Evolutionary conservation across 2,888 invertebrate species (phyloP).

Genomic region (Plagiodera versicolora): DNA sequence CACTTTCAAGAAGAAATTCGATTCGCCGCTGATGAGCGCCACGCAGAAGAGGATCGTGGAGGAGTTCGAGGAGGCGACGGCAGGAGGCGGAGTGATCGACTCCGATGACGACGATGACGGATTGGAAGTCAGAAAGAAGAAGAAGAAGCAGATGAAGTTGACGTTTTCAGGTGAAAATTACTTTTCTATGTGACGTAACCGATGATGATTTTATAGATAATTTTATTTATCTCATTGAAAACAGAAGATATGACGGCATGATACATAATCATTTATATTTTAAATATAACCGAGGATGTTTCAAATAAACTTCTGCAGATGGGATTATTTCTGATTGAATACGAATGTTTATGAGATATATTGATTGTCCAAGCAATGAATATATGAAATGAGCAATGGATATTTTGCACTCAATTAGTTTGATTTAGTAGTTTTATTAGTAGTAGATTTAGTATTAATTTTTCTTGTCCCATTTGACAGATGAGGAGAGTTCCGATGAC

Average conservation of each 20-base stretch:
- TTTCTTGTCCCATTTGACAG: background rate
- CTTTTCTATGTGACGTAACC: too few species aligned
- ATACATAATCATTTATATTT: too few species aligned
- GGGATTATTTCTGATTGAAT: too few species aligned
- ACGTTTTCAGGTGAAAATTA: slow-evolving; percentile 56
- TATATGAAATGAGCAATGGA: too few species aligned
- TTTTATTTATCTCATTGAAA: too few species aligned
- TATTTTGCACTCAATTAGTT: background rate
- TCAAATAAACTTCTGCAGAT: too few species aligned
- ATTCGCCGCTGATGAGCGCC: slow-evolving; percentile 35
- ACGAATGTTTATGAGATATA: too few species aligned
- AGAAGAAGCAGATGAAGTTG: slow-evolving; percentile 51
- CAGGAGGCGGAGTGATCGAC: slow-evolving; percentile 41
- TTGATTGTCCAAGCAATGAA: too few species aligned
- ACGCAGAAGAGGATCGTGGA: slow-evolving; percentile 22
- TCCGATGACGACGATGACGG: slow-evolving; percentile 42
- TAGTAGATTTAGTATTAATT: background rate
- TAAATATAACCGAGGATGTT: too few species aligned
- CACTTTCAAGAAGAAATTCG: slow-evolving; percentile 46
- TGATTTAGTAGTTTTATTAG: slow-evolving; percentile 25
- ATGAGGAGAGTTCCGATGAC: slow-evolving; percentile 44
- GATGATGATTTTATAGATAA: too few species aligned
- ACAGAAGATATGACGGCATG: too few species aligned
- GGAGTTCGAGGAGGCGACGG: slow-evolving; percentile 36
- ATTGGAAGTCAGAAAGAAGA: slow-evolving; percentile 36